phyloP scores from a whole-genome alignment of 1,140 invertebrate species.

The Thalassaphorura encarpata region DNA sequence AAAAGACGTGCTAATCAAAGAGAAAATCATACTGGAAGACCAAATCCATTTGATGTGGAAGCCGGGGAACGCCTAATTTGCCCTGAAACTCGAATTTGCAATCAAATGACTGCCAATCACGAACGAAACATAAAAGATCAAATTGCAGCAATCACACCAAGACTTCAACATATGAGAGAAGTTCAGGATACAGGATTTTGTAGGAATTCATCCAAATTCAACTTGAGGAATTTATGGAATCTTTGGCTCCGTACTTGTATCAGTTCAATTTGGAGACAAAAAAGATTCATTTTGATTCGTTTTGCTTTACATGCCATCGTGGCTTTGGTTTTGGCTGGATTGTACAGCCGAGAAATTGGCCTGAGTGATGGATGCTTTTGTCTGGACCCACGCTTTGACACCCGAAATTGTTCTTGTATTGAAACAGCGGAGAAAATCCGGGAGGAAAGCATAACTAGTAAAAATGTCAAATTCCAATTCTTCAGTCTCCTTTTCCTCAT shows the following conservation, averaged over 20 bases:
- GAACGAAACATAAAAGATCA: too few species aligned
- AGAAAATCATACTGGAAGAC: too few species aligned
- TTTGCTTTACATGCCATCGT: constrained; percentile 10
- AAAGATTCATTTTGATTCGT: constrained; percentile 8
- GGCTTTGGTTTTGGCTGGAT: background rate
- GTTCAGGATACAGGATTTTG: constrained; percentile 3
- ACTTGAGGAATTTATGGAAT: constrained; percentile 2
- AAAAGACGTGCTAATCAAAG: too few species aligned
- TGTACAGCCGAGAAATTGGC: constrained; percentile 14
- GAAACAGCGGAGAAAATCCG: background rate
- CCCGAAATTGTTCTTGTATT: background rate
- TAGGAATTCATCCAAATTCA: background rate
- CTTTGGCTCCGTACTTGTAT: background rate
- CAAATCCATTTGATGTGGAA: too few species aligned
- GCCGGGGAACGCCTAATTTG: too few species aligned
- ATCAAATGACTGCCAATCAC: too few species aligned
- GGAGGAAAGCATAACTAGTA: background rate
- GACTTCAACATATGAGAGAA: too few species aligned
- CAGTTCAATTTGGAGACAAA: constrained; percentile 5
- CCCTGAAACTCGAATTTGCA: too few species aligned
- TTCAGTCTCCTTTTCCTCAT: constrained; percentile 18
- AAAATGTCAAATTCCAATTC: constrained; percentile 21
- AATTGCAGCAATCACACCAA: too few species aligned
- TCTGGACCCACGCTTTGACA: background rate
- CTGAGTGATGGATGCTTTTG: constrained; percentile 1